These are phyloP conservation scores for Tethea ocularis DNA, from an alignment of 2,888 invertebrate species.

Conservation along the genomic window DNA sequence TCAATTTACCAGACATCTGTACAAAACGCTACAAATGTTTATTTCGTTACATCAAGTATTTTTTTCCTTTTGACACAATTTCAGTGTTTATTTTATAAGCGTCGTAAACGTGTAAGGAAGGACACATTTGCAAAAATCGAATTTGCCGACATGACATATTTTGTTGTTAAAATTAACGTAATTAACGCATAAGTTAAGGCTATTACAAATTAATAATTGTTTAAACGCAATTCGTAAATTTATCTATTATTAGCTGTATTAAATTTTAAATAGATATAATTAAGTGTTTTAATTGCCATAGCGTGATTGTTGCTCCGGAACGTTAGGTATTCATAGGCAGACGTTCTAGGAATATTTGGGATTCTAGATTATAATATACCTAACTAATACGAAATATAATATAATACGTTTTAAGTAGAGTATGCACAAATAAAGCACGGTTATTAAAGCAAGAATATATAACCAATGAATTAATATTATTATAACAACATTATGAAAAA, in stretches of 20 bases:
- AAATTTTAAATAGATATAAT: background rate
- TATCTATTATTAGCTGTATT: background rate
- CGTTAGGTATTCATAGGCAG: background rate
- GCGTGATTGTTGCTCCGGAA: background rate
- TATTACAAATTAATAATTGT: background rate
- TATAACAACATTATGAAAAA: too few relatives aligned
- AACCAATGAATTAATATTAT: too few relatives aligned
- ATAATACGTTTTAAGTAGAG: too few relatives aligned
- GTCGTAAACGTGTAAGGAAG: background rate
- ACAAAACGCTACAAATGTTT: conserved; percentile 6
- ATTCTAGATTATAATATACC: background rate
- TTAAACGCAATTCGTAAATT: background rate
- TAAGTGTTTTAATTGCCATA: background rate
- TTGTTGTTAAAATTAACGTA: background rate
- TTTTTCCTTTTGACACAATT: background rate
- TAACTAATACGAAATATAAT: background rate
- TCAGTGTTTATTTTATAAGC: background rate
- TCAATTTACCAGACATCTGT: conserved; percentile 48
- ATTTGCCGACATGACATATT: background rate
- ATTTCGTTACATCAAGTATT: background rate
- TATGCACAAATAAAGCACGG: too few relatives aligned
- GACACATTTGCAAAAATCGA: too few relatives aligned
- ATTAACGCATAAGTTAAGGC: background rate
- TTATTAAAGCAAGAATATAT: too few relatives aligned
- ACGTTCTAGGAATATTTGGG: background rate